phyloP scores from a whole-genome alignment of 2,113 vertebrate species.

The Aramus guarauna region DNA sequence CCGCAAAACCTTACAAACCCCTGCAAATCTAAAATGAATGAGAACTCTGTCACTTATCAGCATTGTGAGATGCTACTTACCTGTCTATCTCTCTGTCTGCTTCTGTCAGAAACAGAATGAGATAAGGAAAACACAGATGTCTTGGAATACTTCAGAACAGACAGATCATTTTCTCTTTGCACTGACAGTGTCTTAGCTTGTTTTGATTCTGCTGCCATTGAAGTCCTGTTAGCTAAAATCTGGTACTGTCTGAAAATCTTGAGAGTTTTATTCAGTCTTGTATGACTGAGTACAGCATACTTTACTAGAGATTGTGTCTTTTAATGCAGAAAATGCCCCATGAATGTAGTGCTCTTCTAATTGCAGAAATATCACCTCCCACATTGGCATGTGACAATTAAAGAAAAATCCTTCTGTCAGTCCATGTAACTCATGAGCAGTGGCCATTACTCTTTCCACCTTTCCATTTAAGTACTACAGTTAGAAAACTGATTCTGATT shows the following conservation, averaged over 20 bases:
- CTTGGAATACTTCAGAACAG: background rate
- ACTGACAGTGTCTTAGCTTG: background rate
- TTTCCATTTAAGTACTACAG: background rate
- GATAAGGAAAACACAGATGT: background rate
- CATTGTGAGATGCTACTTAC: background rate
- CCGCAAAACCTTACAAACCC: background rate
- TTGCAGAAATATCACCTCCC: background rate
- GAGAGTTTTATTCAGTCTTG: background rate
- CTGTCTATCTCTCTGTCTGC: background rate
- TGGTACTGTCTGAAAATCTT: background rate
- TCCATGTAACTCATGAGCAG: background rate
- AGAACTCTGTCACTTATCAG: background rate
- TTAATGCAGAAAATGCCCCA: background rate
- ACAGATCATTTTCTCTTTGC: background rate
- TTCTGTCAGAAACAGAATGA: background rate
- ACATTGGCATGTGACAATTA: background rate
- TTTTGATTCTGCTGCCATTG: background rate
- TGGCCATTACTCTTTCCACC: background rate
- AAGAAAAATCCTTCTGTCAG: background rate
- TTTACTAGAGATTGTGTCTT: background rate
- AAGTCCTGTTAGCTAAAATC: background rate
- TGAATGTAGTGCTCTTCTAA: background rate
- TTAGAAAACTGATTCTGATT: background rate
- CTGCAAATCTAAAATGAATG: background rate
- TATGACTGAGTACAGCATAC: background rate